Evolutionary conservation across 2,888 invertebrate species (phyloP), one percentile per base, ranked within the genome.

Genomic region (Heteromurus nitidus): DNA sequence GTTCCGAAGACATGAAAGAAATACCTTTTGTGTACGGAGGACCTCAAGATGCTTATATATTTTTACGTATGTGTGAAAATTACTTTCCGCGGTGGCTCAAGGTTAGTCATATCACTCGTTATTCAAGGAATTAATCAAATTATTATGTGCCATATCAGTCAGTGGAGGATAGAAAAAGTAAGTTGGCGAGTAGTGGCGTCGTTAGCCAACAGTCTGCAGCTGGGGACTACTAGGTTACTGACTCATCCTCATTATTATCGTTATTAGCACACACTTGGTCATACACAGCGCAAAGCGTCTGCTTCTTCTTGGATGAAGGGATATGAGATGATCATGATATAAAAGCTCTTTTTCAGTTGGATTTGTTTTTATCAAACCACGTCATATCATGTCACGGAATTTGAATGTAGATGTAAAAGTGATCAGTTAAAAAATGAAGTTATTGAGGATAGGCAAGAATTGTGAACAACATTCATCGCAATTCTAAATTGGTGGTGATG

Each of bases 101-200:
- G 75, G 75, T 76, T 76, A 76, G 76, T 76, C 76, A 76, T 67
- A 55, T 68, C 68, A 68, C 30, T 31, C 55, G 31, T 20, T 36
- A 55, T 76, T 76, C 76, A 69, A 58, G 58, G 76, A 76, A 76
- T 76, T 76, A 76, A 76, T 76, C 62, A 76, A 76, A 76, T 76
- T 44, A 68, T 69, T 26, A 69, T 36, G 64, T 53, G 22, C 64
- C 44, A 65, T 74, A 74, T 53, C 65, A 74, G 74, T 53, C 74
- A 55, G 58, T n/a, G 24, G 58, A 11, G 26, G 58, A 31, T 28
- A 58, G 26, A 42, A 58, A n/a, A n/a, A n/a, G n/a, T n/a, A 24
- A 60, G 20, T 74, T 74, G 74, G 65, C 74, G 53, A 55, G n/a
- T n/a, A n/a, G n/a, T 44, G 31, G 31, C n/a, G 44, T 53, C 30